Conservation (phyloP, 2,113 vertebrate species). For the Channa argus region DNA sequence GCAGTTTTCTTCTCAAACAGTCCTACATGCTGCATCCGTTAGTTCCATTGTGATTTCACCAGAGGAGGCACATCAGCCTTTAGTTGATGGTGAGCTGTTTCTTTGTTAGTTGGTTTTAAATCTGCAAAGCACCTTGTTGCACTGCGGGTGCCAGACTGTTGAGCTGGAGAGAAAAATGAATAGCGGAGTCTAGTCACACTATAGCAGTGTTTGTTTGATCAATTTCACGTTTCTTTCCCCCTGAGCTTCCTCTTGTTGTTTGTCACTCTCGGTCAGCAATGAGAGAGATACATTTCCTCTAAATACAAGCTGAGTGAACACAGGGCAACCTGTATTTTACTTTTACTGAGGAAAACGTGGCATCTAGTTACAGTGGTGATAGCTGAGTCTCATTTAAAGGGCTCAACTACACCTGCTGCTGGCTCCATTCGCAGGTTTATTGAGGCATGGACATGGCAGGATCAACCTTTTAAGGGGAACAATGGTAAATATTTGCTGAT, state of each 20-base stretch:
- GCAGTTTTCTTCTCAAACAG: not conserved
- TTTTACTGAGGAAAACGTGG: conserved; percentile 39
- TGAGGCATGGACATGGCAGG: not conserved
- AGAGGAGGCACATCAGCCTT: conserved; percentile 20
- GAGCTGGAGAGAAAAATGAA: conserved; percentile 27
- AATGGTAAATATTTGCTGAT: not conserved
- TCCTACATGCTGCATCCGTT: not conserved
- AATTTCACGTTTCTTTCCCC: conserved; percentile 39
- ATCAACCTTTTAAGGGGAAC: not conserved
- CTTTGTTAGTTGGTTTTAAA: conserved; percentile 41
- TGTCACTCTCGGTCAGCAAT: conserved; percentile 33
- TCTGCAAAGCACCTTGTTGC: conserved; percentile 22
- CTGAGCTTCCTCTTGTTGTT: conserved; percentile 26
- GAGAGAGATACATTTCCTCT: conserved; percentile 41
- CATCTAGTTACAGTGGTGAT: conserved; percentile 34
- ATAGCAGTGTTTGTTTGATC: conserved; percentile 60
- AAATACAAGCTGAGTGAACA: conserved; percentile 25
- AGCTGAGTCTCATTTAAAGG: not conserved
- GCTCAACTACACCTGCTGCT: conserved; percentile 4
- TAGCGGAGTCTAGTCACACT: conserved; percentile 7
- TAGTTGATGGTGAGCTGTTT: not conserved
- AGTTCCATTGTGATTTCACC: conserved; percentile 24
- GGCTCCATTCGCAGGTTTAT: conserved; percentile 1
- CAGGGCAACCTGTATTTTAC: not conserved
- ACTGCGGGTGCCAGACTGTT: not conserved